Evolutionary conservation across 2,113 vertebrate genomes (phyloP).

Genomic region (Corvus cornix): DNA sequence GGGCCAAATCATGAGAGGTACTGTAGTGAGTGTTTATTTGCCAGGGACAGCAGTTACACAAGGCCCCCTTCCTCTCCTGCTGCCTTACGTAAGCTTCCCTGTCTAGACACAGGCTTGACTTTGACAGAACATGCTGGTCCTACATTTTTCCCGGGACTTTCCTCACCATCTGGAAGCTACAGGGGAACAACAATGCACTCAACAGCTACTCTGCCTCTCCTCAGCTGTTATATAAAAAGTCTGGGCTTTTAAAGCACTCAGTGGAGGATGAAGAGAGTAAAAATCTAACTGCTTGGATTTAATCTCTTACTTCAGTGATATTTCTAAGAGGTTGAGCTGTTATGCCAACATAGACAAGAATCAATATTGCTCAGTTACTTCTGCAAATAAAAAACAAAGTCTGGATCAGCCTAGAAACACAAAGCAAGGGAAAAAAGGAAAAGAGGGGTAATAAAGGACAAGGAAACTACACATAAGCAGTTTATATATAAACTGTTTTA

Average conservation of each 20-base stretch:
- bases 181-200: slow-evolving; percentile 6
- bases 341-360: slow-evolving; percentile 3
- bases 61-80: slow-evolving; percentile 42
- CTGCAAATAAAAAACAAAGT: slow-evolving; percentile 24
- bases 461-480: not conserved
- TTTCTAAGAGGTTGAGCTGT: slow-evolving; percentile 12
- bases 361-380: slow-evolving; percentile 16
- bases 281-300: slow-evolving; percentile 8
- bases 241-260: not conserved
- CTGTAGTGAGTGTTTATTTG: not conserved
- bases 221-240: slow-evolving; percentile 1
- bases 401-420: not conserved
- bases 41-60: slow-evolving; percentile 52
- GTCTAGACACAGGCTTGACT: slow-evolving; percentile 54
- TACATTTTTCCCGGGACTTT: slow-evolving; percentile 33
- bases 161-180: slow-evolving; percentile 38
- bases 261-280: not conserved
- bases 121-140: slow-evolving; percentile 46
- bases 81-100: slow-evolving; percentile 42
- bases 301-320: slow-evolving; percentile 39
- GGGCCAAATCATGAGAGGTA: not conserved
- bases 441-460: not conserved
- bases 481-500: not conserved
- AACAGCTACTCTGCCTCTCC: not conserved
- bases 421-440: not conserved